Percentiles rank a stretch among this genome's conserved stretches.
These are phyloP conservation scores for Philereme vetulata DNA, from an alignment of 2,888 invertebrate genomes.

Conservation along the genomic window DNA sequence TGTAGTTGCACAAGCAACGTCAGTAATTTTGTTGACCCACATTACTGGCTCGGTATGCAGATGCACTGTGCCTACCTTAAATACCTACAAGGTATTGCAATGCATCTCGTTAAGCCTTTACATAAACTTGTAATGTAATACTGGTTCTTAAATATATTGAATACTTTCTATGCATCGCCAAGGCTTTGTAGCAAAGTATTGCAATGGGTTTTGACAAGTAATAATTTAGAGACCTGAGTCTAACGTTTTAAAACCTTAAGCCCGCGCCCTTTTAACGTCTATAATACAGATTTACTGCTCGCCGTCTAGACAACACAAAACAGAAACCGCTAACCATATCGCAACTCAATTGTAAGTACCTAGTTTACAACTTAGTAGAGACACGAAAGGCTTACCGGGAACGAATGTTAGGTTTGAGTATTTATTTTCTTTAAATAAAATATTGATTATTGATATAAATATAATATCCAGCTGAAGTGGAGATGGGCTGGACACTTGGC, in stretches of 20 bases:
- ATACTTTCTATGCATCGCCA: constrained; percentile 15
- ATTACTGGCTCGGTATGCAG: constrained; percentile 32
- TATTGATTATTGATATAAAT: too few relatives aligned
- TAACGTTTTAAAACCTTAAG: constrained; percentile 22
- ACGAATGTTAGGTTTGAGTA: background rate
- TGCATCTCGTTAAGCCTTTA: constrained; percentile 31
- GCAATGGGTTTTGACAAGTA: constrained; percentile 9
- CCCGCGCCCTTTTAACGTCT: constrained; percentile 35
- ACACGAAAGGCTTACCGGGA: background rate
- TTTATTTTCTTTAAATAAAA: too few relatives aligned
- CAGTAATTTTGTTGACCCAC: constrained; percentile 36
- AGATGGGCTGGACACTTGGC: too few relatives aligned
- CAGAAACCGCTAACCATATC: constrained; percentile 26
- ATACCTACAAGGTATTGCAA: constrained; percentile 33
- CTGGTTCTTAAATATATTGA: constrained; percentile 21
- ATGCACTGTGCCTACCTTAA: constrained; percentile 29
- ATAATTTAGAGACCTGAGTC: constrained; percentile 13
- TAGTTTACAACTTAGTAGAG: constrained; percentile 3
- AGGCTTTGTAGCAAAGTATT: constrained; percentile 6
- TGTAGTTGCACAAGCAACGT: constrained; percentile 30
- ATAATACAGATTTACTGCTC: constrained; percentile 39
- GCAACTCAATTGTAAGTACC: constrained; percentile 34
- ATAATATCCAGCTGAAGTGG: too few relatives aligned
- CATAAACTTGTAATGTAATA: constrained; percentile 28
- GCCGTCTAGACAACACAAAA: constrained; percentile 46